A percentile compares a stretch with the other conserved stretches of the same genome.
These are phyloP conservation scores for Orycteropus afer DNA, from an alignment of 2,113 vertebrate genomes.

Conservation along the genomic window DNA sequence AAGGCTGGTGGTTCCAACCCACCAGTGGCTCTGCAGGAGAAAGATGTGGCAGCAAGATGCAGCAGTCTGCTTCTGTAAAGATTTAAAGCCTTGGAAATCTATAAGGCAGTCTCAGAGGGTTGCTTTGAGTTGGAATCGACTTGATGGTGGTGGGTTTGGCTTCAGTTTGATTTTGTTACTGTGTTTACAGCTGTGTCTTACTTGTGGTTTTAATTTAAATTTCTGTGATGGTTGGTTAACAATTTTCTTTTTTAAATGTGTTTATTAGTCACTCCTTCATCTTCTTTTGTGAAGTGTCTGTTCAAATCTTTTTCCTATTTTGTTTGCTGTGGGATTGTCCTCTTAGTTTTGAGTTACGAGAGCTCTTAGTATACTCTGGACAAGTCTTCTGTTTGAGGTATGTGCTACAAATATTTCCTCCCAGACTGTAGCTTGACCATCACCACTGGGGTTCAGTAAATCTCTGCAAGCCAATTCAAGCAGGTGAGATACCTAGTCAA, in stretches of 20 bases:
- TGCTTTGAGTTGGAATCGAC: too few relatives aligned
- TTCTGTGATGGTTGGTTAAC: not conserved
- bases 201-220: not conserved
- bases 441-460: not conserved
- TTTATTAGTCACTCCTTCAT: too few relatives aligned
- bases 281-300: not conserved
- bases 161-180: too few relatives aligned
- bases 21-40: too few relatives aligned
- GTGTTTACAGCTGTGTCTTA: too few relatives aligned
- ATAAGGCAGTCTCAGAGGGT: too few relatives aligned
- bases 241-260: too few relatives aligned
- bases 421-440: not conserved
- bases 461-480: not conserved
- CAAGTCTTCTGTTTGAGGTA: not conserved
- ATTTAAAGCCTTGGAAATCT: too few relatives aligned
- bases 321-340: not conserved
- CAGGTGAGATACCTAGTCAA: not conserved
- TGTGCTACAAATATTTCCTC: not conserved
- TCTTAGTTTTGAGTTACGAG: not conserved
- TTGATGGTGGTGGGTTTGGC: too few relatives aligned
- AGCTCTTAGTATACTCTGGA: not conserved
- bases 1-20: too few relatives aligned
- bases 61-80: too few relatives aligned
- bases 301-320: not conserved
- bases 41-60: too few relatives aligned